Evolutionary conservation across 2,888 invertebrate genomes (phyloP), one percentile per base, ranked within the genome.

Genomic region (Pseudococcus longispinus): DNA sequence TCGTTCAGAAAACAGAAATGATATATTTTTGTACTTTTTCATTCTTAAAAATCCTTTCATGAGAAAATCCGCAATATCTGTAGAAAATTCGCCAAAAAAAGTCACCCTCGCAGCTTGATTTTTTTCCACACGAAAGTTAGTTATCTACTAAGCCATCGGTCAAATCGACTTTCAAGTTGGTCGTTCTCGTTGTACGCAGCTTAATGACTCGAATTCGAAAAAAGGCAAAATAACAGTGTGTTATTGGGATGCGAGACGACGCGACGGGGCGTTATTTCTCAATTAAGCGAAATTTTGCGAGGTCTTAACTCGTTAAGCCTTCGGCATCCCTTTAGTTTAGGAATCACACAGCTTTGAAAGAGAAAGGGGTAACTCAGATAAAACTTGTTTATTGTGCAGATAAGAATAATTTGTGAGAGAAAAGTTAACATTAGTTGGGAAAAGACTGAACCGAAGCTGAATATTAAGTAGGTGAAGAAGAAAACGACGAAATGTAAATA

Each of bases 371-470:
- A 55, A 83, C 51, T 29, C 23, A 83, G 55, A 83, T 83, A 83
- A 83, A 83, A 83, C 83, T 83, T 83, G 83, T 83, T 83, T 83
- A 83, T 83, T 83, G 83, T 83, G 55, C 83, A 83, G 83, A 83
- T 83, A 83, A 83, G 83, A 83, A 83, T 83, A 83, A 83, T 83
- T 83, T 83, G 83, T 23, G 46, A 83, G 83, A 83, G 83, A 83
- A 83, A 83, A 83, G 83, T 83, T 83, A 83, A 83, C 83, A 55
- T 83, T 83, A 55, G 23, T 83, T 32, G 29, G 82, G 83, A 55
- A 83, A 83, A 83, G 83, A 83, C 83, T 13, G 55, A 29, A 51
- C 51, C 51, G 18, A 51, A 51, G 83, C 32, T 83, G 83, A 83
- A 83, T 83, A 83, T 83, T 83, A 83, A 83, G 51, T 55, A 83